Base-by-base conservation (phyloP, 2,797 vertebrate species). In the Odontamblyopus rebecca region DNA sequence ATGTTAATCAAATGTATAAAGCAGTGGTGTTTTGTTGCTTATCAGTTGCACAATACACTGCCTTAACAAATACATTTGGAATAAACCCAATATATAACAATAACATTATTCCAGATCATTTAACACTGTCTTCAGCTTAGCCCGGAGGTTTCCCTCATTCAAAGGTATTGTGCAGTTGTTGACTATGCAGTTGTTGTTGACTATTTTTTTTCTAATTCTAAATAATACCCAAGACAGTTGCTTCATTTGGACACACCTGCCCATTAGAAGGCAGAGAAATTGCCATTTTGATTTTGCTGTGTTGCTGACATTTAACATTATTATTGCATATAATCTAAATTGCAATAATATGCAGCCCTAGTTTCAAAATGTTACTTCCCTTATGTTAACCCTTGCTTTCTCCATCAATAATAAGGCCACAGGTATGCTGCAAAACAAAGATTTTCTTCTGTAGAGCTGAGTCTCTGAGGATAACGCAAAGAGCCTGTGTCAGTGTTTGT, bases 401-500 rank as follows among this genome's bases (percentile, higher is more conserved):
- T 41, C 13, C 62, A 65, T 65, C 41, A 65, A 63, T 63, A 63
- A 63, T 63, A 63, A 63, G 32, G 38, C 38, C 38, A 64, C 62
- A 64, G 38, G 53, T 57, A 44, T 44, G n/a, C 38, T 6, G 41
- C 62, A 65, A 48, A 65, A 65, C 62, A 65, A 44, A 38, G 35
- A 48, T 41, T 65, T 65, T 65, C 62, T 63, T 63, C n/a, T 70
- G 68, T 70, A 44, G 61, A 38, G 32, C 30, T 35, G 19, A 65
- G 62, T 65, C 62, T 65, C 62, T 15, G 23, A 65, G 62, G 62
- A 65, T 48, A 65, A 65, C 62, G 23, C 35, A 65, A 65, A 65
- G 62, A 23, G 62, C 38, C 23, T 44, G 62, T 65, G 62, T 62
- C 69, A 71, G 41, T 71, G 26, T 51, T 71, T 64, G 54, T 71